Evolutionary conservation across 1,140 invertebrate species (phyloP).

Genomic region (Drosophila setifemur): DNA sequence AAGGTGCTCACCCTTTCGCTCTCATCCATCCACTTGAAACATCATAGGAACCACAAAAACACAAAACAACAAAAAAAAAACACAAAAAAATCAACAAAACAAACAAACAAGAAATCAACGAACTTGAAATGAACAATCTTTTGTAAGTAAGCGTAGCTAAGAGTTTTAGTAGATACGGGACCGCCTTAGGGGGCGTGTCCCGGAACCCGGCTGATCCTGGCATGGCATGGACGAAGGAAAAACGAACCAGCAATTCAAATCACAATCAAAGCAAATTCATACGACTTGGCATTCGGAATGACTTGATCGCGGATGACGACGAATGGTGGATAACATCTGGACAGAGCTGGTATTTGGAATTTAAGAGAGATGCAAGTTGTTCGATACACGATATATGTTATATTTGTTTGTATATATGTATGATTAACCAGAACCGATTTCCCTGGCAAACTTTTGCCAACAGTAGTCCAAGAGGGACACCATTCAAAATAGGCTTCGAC

Average conservation of each 20-base stretch:
- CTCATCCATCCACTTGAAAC: slow-evolving; percentile 35
- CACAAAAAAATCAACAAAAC: slow-evolving; percentile 44
- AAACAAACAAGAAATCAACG: slow-evolving; percentile 33
- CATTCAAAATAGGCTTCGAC: slow-evolving; percentile 9
- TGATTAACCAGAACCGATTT: slow-evolving; percentile 25
- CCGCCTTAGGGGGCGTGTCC: slow-evolving; percentile 52
- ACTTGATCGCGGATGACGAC: slow-evolving; percentile 38
- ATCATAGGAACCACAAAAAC: slow-evolving; percentile 68
- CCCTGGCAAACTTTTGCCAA: slow-evolving; percentile 21
- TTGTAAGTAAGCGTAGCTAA: slow-evolving; percentile 74
- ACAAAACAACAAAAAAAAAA: slow-evolving; percentile 41
- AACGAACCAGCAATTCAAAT: slow-evolving; percentile 53
- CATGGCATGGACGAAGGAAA: slow-evolving; percentile 77
- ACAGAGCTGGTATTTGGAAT: neutral
- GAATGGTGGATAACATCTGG: slow-evolving; percentile 21
- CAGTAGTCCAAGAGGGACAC: neutral
- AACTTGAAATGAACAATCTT: slow-evolving; percentile 37
- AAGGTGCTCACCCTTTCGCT: slow-evolving; percentile 55
- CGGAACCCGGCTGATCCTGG: slow-evolving; percentile 74
- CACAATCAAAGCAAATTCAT: slow-evolving; percentile 35
- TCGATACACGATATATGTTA: slow-evolving; percentile 13
- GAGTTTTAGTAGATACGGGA: slow-evolving; percentile 66
- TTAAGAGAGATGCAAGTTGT: slow-evolving; percentile 24
- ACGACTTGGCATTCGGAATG: slow-evolving; percentile 52
- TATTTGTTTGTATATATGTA: slow-evolving; percentile 22